Conservation (phyloP, 2,888 invertebrate species). For the Parascotia fuliginaria region DNA sequence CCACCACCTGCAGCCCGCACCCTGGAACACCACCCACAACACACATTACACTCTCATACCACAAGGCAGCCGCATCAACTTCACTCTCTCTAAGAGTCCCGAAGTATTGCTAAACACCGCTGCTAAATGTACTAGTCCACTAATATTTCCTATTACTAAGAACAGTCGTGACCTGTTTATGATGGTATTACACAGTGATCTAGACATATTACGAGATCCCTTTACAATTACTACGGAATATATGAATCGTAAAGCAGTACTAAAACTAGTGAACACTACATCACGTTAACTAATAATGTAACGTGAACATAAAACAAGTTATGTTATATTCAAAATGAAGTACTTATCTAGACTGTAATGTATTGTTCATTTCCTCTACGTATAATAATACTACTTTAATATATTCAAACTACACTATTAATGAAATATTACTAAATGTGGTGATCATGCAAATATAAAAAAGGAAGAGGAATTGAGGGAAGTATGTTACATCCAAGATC, state of each 20-base stretch:
- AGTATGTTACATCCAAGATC: conserved; percentile 42
- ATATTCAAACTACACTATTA: conserved; percentile 42
- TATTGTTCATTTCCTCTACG: conserved; percentile 29
- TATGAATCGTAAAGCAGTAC: conserved; percentile 34
- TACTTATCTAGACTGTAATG: conserved; percentile 32
- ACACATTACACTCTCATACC: conserved; percentile 14
- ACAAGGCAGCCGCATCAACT: background rate
- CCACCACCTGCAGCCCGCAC: conserved; percentile 97
- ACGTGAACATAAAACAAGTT: conserved; percentile 23
- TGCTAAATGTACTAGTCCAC: background rate
- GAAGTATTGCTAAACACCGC: conserved; percentile 1
- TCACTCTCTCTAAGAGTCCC: background rate
- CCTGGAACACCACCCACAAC: conserved; percentile 85
- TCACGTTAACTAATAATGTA: conserved; percentile 30
- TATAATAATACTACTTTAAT: conserved; percentile 31
- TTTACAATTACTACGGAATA: conserved; percentile 27
- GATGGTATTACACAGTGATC: conserved; percentile 11
- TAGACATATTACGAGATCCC: conserved; percentile 12
- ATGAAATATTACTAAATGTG: conserved; percentile 41
- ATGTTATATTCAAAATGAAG: conserved; percentile 24
- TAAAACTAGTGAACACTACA: conserved; percentile 41
- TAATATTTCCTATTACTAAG: background rate
- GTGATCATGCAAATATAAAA: conserved; percentile 46
- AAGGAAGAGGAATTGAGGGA: conserved; percentile 26
- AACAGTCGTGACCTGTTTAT: background rate